Evolutionary conservation across 2,888 invertebrate genomes (phyloP).

Genomic region (Melolontha melolontha): DNA sequence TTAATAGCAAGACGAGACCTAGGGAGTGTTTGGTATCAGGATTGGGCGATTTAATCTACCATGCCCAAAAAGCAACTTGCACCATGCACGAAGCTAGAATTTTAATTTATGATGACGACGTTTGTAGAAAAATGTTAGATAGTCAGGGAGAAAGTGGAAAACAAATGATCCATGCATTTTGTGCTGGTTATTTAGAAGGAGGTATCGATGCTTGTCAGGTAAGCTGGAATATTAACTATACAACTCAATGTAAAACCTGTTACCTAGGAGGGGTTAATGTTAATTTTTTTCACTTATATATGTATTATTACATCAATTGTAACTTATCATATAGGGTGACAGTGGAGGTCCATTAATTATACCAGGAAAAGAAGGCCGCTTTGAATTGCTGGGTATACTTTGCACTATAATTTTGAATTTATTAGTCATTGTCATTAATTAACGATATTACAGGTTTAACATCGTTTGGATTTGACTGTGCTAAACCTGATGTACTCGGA

Average conservation of each 20-base stretch:
- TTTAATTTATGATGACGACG: slow-evolving; percentile 57
- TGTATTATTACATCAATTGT: no score
- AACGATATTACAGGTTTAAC: slow-evolving; percentile 68
- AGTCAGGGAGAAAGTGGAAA: slow-evolving; percentile 55
- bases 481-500: slow-evolving; percentile 69
- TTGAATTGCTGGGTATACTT: slow-evolving; percentile 70
- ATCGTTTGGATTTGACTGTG: slow-evolving; percentile 77
- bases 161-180: slow-evolving; percentile 62
- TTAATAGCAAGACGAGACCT: slow-evolving; percentile 46
- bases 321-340: slow-evolving; percentile 71
- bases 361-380: slow-evolving; percentile 68
- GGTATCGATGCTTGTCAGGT: slow-evolving; percentile 76
- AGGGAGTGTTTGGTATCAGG: slow-evolving; percentile 60
- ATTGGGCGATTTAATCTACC: slow-evolving; percentile 58
- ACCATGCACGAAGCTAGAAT: slow-evolving; percentile 61
- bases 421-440: neutral
- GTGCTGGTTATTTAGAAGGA: slow-evolving; percentile 70
- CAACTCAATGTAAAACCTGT: no score
- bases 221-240: slow-evolving; percentile 42
- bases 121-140: slow-evolving; percentile 59
- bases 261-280: no score
- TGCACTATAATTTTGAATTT: neutral
- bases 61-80: slow-evolving; percentile 58
- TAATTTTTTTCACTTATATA: no score
- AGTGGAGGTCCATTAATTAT: slow-evolving; percentile 74